Evolutionary conservation across 2,888 invertebrate genomes (phyloP).

Genomic region (Brenthis ino): DNA sequence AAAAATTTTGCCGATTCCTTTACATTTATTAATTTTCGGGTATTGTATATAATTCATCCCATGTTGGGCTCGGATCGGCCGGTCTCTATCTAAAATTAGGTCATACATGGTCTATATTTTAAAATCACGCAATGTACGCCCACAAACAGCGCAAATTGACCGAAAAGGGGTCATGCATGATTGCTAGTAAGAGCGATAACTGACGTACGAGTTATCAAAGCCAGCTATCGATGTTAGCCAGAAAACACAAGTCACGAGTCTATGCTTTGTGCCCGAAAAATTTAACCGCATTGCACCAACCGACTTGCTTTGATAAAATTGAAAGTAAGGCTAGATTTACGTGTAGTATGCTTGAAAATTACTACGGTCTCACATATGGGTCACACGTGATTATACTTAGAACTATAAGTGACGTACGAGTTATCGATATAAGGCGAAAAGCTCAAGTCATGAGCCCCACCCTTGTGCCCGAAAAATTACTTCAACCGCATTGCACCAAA

Average conservation of each 20-base stretch:
- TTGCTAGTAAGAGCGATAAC: conserved; percentile 33
- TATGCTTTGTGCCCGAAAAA: conserved; percentile 20
- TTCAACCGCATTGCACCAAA: conserved; percentile 33
- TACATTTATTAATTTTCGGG: background rate
- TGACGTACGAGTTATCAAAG: conserved; percentile 34
- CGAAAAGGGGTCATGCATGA: conserved; percentile 34
- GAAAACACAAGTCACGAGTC: conserved; percentile 25
- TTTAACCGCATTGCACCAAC: conserved; percentile 33
- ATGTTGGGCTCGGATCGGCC: conserved; percentile 4
- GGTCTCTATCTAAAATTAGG: conserved; percentile 18
- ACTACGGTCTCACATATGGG: conserved; percentile 15
- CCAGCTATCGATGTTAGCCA: conserved; percentile 34
- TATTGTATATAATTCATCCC: conserved; percentile 3
- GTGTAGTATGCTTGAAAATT: background rate
- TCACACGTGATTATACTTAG: conserved; percentile 32
- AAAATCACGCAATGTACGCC: conserved; percentile 24
- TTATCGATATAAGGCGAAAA: conserved; percentile 28
- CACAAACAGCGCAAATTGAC: conserved; percentile 25
- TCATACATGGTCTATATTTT: conserved; percentile 30
- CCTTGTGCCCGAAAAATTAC: conserved; percentile 18
- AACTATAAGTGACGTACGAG: conserved; percentile 22
- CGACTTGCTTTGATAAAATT: background rate
- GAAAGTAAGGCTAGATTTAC: background rate
- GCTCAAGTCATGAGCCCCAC: conserved; percentile 21
- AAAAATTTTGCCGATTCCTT: background rate